Base-by-base conservation (phyloP, 1,140 invertebrate genomes). In the Drosophila elegans region DNA sequence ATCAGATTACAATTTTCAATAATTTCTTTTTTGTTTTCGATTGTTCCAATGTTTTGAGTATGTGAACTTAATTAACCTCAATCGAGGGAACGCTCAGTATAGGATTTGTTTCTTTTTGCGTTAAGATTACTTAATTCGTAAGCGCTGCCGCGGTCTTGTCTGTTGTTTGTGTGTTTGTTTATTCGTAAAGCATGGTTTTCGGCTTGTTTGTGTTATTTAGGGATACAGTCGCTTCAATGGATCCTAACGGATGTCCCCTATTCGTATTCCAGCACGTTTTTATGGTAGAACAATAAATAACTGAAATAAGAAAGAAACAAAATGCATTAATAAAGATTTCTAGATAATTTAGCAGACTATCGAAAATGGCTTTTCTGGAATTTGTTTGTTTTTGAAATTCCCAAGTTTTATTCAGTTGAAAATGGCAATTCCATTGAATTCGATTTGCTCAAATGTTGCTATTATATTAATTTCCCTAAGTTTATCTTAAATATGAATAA, bases 231-330 rank as follows among this genome's bases (percentile, higher is more conserved):
- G 82, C 78, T 67, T 11, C 3, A 13, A 53, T 75, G 38, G 48
- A 80, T 73, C 53, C 60, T 42, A 16, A 39, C 60, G 54, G 52
- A 54, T 66, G 38, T 52, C 36, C 38, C 36, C 80, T 73, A 93
- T 72, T 94, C 96, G 90, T 97, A 97, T 88, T 97, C 96, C 92
- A 98, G 93, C 63, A 97, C 95, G 92, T 97, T 96, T 93, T 98
- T 98, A 93, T 98, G 97, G 93, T 98, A 98, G 93, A 98, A 98
- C 48, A 98, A 94, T 52, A 98, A 94, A 93, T 98, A 98, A 74
- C 97, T 97, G 94, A 38, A 59, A 27, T 45, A 25, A 13, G 11
- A 34, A 12, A 21, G 94, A 38, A 25, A 51, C 12, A 13, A 13
- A 34, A 21, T 13, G 11, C 3, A 45, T 46, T 3, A 55, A 11